A percentile compares a stretch with the other conserved stretches of the same genome.
Evolutionary conservation across 1,140 invertebrate species (phyloP).

Genomic region (Melipona quadrifasciata): DNA sequence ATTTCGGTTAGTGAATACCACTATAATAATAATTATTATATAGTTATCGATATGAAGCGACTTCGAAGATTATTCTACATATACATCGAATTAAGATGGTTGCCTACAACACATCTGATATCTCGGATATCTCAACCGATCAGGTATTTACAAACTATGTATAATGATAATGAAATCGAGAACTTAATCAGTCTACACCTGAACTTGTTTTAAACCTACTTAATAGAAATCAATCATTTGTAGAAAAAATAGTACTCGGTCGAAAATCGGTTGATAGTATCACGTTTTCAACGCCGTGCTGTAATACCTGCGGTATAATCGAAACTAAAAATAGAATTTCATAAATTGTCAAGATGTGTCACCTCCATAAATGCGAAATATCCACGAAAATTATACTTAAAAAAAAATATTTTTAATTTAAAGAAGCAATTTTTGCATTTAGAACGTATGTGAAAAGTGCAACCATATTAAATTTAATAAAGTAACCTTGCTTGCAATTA

Average conservation of each 20-base stretch:
- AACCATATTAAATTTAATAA: neutral
- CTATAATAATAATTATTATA: too few relatives aligned
- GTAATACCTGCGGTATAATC: constrained; percentile 29
- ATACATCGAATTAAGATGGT: neutral
- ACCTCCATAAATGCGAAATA: neutral
- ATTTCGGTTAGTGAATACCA: neutral
- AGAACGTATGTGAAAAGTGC: neutral
- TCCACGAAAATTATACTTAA: neutral
- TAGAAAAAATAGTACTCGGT: neutral
- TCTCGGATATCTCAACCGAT: neutral
- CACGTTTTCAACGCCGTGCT: constrained; percentile 6
- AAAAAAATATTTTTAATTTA: neutral
- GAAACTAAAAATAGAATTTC: constrained; percentile 50
- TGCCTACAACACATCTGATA: constrained; percentile 3
- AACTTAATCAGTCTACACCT: neutral
- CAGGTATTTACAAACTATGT: constrained; percentile 2
- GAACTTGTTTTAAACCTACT: neutral
- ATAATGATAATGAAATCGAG: constrained; percentile 1
- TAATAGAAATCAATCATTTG: neutral
- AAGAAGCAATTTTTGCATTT: neutral
- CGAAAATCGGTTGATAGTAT: neutral
- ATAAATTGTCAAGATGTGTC: constrained; percentile 34
- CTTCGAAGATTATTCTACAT: neutral
- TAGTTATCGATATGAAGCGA: too few relatives aligned
- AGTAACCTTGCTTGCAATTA: constrained; percentile 1